Percentiles rank a stretch among this genome's conserved stretches.
Evolutionary conservation across 2,888 invertebrate genomes (phyloP).

Genomic region (Tetragonula carbonaria): DNA sequence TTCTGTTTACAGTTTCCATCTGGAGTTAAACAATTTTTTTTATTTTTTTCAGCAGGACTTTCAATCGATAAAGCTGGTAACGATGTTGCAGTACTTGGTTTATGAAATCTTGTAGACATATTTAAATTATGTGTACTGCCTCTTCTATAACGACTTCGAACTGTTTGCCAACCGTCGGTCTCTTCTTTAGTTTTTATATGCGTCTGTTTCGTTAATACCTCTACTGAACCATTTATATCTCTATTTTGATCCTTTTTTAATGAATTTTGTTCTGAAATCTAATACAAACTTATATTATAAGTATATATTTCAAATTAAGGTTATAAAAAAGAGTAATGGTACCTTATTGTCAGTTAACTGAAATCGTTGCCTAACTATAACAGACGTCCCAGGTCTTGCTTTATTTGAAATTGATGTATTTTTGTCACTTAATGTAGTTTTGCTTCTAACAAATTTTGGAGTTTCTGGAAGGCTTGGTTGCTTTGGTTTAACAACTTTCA

Average conservation of each 20-base stretch:
- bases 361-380: slow-evolving; percentile 74
- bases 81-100: slow-evolving; percentile 93
- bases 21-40: slow-evolving; percentile 76
- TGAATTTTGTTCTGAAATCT: slow-evolving; percentile 61
- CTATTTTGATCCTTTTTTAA: slow-evolving; percentile 68
- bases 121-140: slow-evolving; percentile 87
- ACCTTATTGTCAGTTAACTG: slow-evolving; percentile 71
- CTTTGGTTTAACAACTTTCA: slow-evolving; percentile 58
- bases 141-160: slow-evolving; percentile 90
- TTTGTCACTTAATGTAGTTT: slow-evolving; percentile 79
- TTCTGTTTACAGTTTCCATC: slow-evolving; percentile 71
- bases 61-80: slow-evolving; percentile 88
- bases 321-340: slow-evolving; percentile 18
- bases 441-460: slow-evolving; percentile 78
- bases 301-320: not conserved
- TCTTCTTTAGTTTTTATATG: slow-evolving; percentile 79
- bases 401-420: slow-evolving; percentile 67
- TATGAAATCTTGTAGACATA: slow-evolving; percentile 90
- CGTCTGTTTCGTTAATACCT: slow-evolving; percentile 74
- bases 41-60: slow-evolving; percentile 74
- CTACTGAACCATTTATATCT: slow-evolving; percentile 79
- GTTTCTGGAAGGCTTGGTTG: slow-evolving; percentile 64
- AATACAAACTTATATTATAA: slow-evolving; percentile 21
- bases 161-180: slow-evolving; percentile 94
- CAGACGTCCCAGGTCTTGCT: slow-evolving; percentile 76